phyloP scores from a whole-genome alignment of 1,140 invertebrate genomes.

The Cotesia glomerata region DNA sequence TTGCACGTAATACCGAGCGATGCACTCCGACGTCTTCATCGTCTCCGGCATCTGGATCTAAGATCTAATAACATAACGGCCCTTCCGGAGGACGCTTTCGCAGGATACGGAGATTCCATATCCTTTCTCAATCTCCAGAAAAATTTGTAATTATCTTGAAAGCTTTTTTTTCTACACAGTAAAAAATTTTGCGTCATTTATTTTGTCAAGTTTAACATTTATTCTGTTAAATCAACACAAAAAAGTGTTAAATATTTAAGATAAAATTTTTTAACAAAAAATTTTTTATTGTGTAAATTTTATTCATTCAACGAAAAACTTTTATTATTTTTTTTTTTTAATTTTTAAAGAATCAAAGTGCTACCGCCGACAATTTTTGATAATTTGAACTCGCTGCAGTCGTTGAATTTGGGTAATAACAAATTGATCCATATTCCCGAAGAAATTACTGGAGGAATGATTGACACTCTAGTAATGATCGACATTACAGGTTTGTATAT shows the following conservation, averaged over 20 bases:
- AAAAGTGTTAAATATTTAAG: no score
- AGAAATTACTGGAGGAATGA: slow-evolving; percentile 86
- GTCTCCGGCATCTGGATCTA: slow-evolving; percentile 85
- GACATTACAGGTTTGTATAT: slow-evolving; percentile 81
- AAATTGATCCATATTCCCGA: slow-evolving; percentile 80
- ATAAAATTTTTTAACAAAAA: no score
- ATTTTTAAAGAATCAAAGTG: slow-evolving; percentile 73
- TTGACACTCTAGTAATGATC: slow-evolving; percentile 82
- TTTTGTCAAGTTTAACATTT: no score
- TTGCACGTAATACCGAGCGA: slow-evolving; percentile 82
- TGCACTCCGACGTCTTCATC: slow-evolving; percentile 79
- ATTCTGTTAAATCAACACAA: no score
- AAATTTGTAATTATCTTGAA: slow-evolving; percentile 75
- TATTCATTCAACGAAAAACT: not conserved
- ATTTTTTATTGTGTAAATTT: no score
- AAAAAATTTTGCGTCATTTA: no score
- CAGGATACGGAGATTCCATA: slow-evolving; percentile 88
- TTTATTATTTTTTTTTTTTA: not conserved
- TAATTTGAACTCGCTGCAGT: slow-evolving; percentile 87
- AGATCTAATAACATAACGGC: slow-evolving; percentile 84
- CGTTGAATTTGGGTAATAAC: slow-evolving; percentile 86
- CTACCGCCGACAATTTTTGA: slow-evolving; percentile 81
- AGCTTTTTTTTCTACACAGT: not conserved
- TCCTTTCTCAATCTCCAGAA: slow-evolving; percentile 91
- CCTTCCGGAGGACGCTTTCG: slow-evolving; percentile 84